These are phyloP conservation scores for Hedychridium roseum DNA, from an alignment of 2,888 invertebrate genomes.

Conservation along the genomic window DNA sequence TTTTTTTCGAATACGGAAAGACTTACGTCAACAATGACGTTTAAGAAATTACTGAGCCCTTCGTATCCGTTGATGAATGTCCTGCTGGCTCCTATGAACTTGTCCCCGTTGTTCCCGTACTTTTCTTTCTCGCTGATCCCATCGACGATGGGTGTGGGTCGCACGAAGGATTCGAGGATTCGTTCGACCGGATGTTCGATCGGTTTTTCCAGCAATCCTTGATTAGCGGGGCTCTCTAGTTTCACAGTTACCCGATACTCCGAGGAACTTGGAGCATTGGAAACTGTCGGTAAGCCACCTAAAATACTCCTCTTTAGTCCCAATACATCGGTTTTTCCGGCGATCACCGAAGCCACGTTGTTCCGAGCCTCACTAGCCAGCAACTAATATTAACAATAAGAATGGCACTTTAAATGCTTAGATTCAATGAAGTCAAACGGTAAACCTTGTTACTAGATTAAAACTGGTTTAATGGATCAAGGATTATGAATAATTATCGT, in stretches of 20 bases:
- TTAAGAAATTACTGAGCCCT: slow-evolving; percentile 72
- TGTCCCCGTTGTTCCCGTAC: slow-evolving; percentile 80
- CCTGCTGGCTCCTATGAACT: slow-evolving; percentile 71
- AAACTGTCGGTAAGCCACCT: too few relatives aligned
- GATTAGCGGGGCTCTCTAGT: slow-evolving; percentile 46
- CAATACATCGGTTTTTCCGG: slow-evolving; percentile 34
- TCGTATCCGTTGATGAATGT: slow-evolving; percentile 75
- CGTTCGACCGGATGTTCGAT: slow-evolving; percentile 37
- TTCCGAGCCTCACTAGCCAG: slow-evolving; percentile 44
- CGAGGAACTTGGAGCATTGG: slow-evolving; percentile 21
- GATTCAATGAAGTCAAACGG: too few relatives aligned
- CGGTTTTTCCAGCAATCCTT: slow-evolving; percentile 46
- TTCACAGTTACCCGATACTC: slow-evolving; percentile 42
- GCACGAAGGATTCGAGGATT: slow-evolving; percentile 48
- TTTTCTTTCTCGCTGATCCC: slow-evolving; percentile 80
- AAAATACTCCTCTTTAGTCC: too few relatives aligned
- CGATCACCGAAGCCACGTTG: slow-evolving; percentile 42
- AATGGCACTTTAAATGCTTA: too few relatives aligned
- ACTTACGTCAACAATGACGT: slow-evolving; percentile 70
- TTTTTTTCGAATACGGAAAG: too few relatives aligned
- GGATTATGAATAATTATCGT: too few relatives aligned
- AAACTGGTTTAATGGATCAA: too few relatives aligned
- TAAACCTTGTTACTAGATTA: too few relatives aligned
- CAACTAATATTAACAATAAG: too few relatives aligned
- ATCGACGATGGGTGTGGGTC: slow-evolving; percentile 78